phyloP scores from a whole-genome alignment of 2,113 vertebrate species.

The Ictalurus punctatus region DNA sequence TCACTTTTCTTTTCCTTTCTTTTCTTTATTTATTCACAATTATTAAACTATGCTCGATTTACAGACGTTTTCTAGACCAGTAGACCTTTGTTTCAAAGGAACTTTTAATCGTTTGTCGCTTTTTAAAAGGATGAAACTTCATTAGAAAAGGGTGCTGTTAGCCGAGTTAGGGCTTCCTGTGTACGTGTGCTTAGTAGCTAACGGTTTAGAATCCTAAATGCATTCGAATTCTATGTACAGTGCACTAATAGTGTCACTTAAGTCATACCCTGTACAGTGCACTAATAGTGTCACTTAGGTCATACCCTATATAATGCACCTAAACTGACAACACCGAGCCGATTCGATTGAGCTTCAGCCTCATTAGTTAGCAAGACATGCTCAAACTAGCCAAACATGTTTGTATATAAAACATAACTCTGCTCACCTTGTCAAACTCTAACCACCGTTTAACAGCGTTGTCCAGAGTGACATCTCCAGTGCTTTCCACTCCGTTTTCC shows the following conservation, averaged over 20 bases:
- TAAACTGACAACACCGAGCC: background rate
- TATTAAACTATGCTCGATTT: background rate
- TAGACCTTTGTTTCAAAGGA: background rate
- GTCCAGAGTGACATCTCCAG: conserved; percentile 64
- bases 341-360: background rate
- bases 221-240: background rate
- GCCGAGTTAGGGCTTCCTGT: background rate
- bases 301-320: background rate
- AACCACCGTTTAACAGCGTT: conserved; percentile 79
- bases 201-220: background rate
- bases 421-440: conserved; percentile 81
- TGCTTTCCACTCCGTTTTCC: conserved; percentile 43
- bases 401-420: background rate
- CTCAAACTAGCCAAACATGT: background rate
- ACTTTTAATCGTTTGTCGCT: background rate
- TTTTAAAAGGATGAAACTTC: background rate
- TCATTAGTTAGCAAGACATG: background rate
- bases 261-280: too few species aligned
- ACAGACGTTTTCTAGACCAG: background rate
- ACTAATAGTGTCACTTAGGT: too few species aligned
- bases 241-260: background rate
- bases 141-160: background rate
- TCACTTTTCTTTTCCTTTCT: background rate
- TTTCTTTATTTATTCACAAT: background rate
- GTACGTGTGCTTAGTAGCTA: background rate